Evolutionary conservation across 2,888 invertebrate genomes (phyloP), one percentile per base, ranked within the genome.

Genomic region (Loripinus fragilis): DNA sequence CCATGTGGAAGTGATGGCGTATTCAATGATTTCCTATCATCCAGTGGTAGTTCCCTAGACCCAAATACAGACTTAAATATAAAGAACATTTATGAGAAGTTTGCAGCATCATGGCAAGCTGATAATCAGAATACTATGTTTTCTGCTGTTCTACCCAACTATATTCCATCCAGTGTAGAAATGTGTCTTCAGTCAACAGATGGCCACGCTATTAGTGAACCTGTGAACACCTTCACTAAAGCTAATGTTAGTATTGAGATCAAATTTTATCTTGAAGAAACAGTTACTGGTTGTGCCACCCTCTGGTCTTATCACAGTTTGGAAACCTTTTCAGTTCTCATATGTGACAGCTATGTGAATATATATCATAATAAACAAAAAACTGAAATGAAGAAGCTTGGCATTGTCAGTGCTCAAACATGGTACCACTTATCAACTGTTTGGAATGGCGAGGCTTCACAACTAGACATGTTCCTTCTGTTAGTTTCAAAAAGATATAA

Each of bases 341-440:
- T 86, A 28, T 86, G 86, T 73, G 67, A 85, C 23, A 65, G 68
- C 8, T 30, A 60, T 7, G n/a, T 88, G 7, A 38, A 74, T 17
- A 70, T 81, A 3, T 72, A 80, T 72, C 72, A 77, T 20, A 78
- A 77, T 25, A 60, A 66, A 35, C 65, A 23, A 41, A 45, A 50
- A 12, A 74, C 72, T 7, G 64, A 64, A 15, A 71, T 76, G 15
- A 42, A 79, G 20, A 74, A 84, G 7, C 33, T 89, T 3, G 33
- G 33, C 5, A 50, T 50, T 23, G 77, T 89, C n/a, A 64, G 67
- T 8, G 55, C 71, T 10, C 45, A 81, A 23, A 80, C 64, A 10
- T 90, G 90, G 90, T 88, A 89, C 71, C 88, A 90, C 71, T 67
- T 89, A 23, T 71, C 87, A 10, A 38, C 86, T n/a, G 85, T 78